Conservation (phyloP, 2,888 invertebrate genomes). For the Neoscelio sp. region DNA sequence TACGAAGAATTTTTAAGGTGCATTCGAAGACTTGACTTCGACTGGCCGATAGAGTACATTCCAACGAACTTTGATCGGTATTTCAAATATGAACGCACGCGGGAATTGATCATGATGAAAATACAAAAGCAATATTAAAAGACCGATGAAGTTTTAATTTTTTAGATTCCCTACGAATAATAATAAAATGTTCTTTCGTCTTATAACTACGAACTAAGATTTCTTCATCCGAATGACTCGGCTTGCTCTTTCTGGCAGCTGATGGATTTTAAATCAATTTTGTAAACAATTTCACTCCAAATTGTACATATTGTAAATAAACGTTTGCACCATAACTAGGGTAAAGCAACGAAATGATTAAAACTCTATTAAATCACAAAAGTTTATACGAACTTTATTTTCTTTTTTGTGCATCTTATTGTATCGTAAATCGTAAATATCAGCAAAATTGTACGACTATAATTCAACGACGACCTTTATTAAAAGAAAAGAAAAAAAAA, state of each 20-base stretch:
- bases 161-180: too few species aligned
- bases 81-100: conserved; percentile 91
- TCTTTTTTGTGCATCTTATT: conserved; percentile 58
- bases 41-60: conserved; percentile 86
- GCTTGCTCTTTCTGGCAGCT: too few species aligned
- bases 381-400: conserved; percentile 66
- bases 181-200: too few species aligned
- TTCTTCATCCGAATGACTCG: too few species aligned
- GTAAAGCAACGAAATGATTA: too few species aligned
- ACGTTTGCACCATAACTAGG: too few species aligned
- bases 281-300: too few species aligned
- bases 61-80: conserved; percentile 90
- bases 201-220: too few species aligned
- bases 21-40: conserved; percentile 83
- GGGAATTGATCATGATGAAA: conserved; percentile 90
- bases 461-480: conserved; percentile 30
- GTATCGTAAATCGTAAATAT: conserved; percentile 51
- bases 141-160: too few species aligned
- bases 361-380: conserved; percentile 26
- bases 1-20: conserved; percentile 91
- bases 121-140: conserved; percentile 82
- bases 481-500: too few species aligned
- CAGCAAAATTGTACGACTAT: conserved; percentile 45
- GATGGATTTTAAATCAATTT: too few species aligned
- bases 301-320: too few species aligned